Percentiles rank a stretch among this genome's conserved stretches.
Evolutionary conservation across 2,113 vertebrate genomes (phyloP).

Genomic region (Oncorhynchus keta): DNA sequence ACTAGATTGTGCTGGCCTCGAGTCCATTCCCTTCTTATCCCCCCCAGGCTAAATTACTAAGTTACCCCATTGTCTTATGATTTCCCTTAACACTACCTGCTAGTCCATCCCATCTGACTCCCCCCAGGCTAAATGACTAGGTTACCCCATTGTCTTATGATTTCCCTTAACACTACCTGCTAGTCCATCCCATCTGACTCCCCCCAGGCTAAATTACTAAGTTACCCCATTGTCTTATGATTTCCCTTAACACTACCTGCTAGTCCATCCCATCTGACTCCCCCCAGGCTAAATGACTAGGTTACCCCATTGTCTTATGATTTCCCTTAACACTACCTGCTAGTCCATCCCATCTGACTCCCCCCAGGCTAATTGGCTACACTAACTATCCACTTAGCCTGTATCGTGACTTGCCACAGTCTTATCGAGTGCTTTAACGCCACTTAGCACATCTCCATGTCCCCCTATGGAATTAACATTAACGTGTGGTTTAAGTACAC

Average conservation of each 20-base stretch:
- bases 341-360: background rate
- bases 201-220: slow-evolving; percentile 7
- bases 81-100: too few species aligned
- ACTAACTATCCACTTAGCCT: slow-evolving; percentile 35
- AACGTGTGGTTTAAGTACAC: slow-evolving; percentile 5
- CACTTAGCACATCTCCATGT: slow-evolving; percentile 47
- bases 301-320: too few species aligned
- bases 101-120: background rate
- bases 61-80: too few species aligned
- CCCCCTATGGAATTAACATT: slow-evolving; percentile 39
- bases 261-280: background rate
- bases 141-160: too few species aligned
- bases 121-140: slow-evolving; percentile 25
- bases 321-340: too few species aligned
- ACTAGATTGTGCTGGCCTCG: slow-evolving; percentile 38
- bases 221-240: too few species aligned
- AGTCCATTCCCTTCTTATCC: slow-evolving; percentile 23
- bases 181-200: background rate
- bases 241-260: too few species aligned
- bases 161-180: too few species aligned
- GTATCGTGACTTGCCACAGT: slow-evolving; percentile 42
- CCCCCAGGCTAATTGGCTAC: slow-evolving; percentile 33
- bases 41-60: slow-evolving; percentile 7
- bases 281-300: too few species aligned
- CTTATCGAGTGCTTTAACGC: slow-evolving; percentile 49